Evolutionary conservation across 2,888 invertebrate species (phyloP).

Genomic region (Mimachlamys varia): DNA sequence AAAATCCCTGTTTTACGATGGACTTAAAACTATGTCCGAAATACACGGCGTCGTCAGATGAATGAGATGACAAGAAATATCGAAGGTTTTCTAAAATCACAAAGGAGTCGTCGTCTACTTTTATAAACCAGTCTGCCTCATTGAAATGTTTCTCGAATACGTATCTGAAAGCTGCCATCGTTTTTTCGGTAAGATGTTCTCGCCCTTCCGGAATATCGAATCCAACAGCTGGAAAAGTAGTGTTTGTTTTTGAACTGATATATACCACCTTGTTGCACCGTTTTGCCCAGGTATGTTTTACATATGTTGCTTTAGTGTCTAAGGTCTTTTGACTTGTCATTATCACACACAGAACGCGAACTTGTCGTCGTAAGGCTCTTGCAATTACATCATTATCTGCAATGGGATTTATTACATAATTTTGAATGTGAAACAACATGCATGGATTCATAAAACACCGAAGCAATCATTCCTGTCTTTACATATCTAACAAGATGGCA

Average conservation of each 20-base stretch:
- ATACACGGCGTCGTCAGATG: constrained; percentile 88
- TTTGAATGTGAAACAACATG: no score
- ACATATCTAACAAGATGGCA: no score
- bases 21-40: constrained; percentile 84
- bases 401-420: constrained; percentile 19
- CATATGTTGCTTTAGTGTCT: constrained; percentile 92
- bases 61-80: constrained; percentile 86
- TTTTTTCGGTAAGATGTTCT: constrained; percentile 96
- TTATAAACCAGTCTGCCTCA: constrained; percentile 97
- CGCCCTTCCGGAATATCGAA: constrained; percentile 93
- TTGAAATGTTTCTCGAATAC: constrained; percentile 91
- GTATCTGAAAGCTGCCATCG: constrained; percentile 95
- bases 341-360: constrained; percentile 96
- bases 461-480: no score
- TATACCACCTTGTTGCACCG: constrained; percentile 77
- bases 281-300: constrained; percentile 81
- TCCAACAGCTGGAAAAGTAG: constrained; percentile 86
- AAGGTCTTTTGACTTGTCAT: constrained; percentile 96
- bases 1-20: constrained; percentile 80
- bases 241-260: constrained; percentile 84
- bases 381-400: constrained; percentile 67
- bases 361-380: constrained; percentile 86
- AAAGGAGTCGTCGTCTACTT: constrained; percentile 99
- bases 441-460: no score
- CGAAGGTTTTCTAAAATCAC: constrained; percentile 95